Conservation (phyloP, 2,113 vertebrate genomes). For the Pristiophorus japonicus region DNA sequence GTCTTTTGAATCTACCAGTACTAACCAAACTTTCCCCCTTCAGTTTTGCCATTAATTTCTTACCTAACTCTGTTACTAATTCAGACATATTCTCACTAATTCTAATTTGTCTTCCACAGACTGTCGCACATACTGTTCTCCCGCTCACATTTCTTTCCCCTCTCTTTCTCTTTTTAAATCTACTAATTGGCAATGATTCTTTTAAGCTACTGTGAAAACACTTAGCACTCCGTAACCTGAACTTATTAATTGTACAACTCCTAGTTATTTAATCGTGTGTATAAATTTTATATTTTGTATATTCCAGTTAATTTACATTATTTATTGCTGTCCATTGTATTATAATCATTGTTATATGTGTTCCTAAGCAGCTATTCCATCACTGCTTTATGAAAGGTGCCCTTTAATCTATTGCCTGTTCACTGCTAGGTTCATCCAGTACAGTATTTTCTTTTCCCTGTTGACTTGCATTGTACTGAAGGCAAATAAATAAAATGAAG, state of each 20-base stretch:
- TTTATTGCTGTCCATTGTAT: conserved; percentile 37
- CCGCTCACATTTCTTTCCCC: neutral
- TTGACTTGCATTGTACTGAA: conserved; percentile 32
- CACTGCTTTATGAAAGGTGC: conserved; percentile 34
- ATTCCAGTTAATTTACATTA: conserved; percentile 38
- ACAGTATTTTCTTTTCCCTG: conserved; percentile 29
- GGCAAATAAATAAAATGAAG: conserved; percentile 35
- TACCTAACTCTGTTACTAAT: conserved; percentile 10
- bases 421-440: conserved; percentile 25
- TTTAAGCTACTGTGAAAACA: conserved; percentile 37
- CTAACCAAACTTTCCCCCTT: conserved; percentile 9
- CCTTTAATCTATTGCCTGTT: conserved; percentile 37
- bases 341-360: conserved; percentile 38
- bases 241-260: conserved; percentile 32
- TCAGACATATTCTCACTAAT: conserved; percentile 27
- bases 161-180: conserved; percentile 35
- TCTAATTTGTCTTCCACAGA: conserved; percentile 34
- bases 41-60: conserved; percentile 1
- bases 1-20: neutral
- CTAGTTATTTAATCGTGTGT: conserved; percentile 35
- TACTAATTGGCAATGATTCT: conserved; percentile 38
- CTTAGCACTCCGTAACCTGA: conserved; percentile 32
- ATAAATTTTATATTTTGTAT: conserved; percentile 36
- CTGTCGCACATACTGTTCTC: conserved; percentile 25
- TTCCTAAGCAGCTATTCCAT: conserved; percentile 34